Conservation (phyloP, 2,797 vertebrate genomes). For the Florisuga fusca region DNA sequence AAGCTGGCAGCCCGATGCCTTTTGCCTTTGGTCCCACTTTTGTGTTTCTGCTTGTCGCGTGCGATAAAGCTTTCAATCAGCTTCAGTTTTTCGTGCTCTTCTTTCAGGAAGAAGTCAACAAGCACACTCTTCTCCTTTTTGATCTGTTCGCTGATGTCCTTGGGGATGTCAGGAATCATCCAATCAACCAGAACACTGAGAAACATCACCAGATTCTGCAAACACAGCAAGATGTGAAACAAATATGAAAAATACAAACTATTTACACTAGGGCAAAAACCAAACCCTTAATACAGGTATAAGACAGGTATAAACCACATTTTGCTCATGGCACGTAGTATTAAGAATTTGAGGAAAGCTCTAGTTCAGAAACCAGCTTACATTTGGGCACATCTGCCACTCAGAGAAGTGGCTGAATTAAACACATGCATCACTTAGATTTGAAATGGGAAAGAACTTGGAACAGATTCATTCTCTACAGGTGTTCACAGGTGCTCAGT, state of each 20-base stretch:
- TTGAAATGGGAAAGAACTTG: background rate
- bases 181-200: constrained; percentile 94
- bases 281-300: background rate
- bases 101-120: constrained; percentile 92
- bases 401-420: background rate
- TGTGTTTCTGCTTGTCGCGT: constrained; percentile 67
- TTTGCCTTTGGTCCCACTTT: background rate
- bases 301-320: background rate
- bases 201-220: constrained; percentile 96
- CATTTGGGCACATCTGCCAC: accelerated
- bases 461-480: background rate
- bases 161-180: constrained; percentile 96
- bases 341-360: background rate
- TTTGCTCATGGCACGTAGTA: background rate
- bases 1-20: constrained; percentile 86
- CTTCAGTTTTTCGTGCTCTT: constrained; percentile 93
- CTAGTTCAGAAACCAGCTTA: background rate
- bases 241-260: background rate
- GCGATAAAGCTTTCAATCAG: constrained; percentile 87
- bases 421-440: background rate
- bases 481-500: background rate
- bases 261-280: background rate
- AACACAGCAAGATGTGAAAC: background rate
- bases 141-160: constrained; percentile 93
- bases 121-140: constrained; percentile 93